Evolutionary conservation across 2,797 vertebrate species (phyloP), one percentile per base, ranked within the genome.

Genomic region (Rousettus madagascariensis): DNA sequence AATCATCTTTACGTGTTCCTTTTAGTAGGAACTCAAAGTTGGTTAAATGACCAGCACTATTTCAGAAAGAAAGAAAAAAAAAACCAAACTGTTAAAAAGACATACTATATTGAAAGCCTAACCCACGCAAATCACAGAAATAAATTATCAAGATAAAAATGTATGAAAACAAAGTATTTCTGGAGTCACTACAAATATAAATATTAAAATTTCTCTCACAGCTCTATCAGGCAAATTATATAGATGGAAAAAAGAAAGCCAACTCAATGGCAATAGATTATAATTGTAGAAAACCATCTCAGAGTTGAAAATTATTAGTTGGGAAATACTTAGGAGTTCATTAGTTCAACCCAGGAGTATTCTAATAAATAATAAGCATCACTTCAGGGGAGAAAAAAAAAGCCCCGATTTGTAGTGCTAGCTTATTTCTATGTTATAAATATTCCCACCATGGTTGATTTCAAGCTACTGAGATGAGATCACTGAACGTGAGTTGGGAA

Each of bases 161-260:
- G 82, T 53, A 84, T 51, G 24, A 88, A 92, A 96, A 92, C 46
- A 72, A 91, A 96, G 38, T 94, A 84, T 94, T 94, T 94, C 69
- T 95, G 57, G 49, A 95, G 49, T 92, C 63, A 93, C 86, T 92
- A 85, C 84, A 74, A 36, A 84, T 84, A 93, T 96, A 82, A 41
- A 96, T 90, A 95, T 97, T 91, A 95, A 97, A 97, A 95, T 51
- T 97, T 69, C 95, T 69, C 87, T 90, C 85, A 43, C 30, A 96
- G 94, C 79, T 94, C 88, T 61, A 95, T 97, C 94, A 98, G 97
- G 91, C 96, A 98, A 12, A 86, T 98, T 96, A 88, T 72, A 92
- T 92, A 96, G 83, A 93, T 71, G 46, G 57, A 0, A 94, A 98
- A 91, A n/a, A 55, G 46, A 95, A 87, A 84, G 78, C 63, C 87